Evolutionary conservation across 23 tunicate genomes (phyloP), one percentile per base, ranked within the genome.

Genomic region (Trididemnum miniatum): DNA sequence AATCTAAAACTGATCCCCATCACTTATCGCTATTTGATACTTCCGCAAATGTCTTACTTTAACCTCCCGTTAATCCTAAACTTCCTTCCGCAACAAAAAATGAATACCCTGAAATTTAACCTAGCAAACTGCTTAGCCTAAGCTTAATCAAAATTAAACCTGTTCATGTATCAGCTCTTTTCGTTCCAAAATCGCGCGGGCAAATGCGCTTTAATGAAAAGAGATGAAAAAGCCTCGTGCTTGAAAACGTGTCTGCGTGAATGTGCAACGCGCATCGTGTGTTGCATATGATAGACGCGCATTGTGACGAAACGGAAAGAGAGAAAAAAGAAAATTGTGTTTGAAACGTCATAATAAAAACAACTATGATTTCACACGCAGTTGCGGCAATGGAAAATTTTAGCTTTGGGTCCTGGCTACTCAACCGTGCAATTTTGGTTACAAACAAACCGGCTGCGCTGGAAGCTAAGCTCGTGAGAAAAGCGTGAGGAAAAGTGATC

Each of bases 341-440:
- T 22, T 24, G 67, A n/a, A n/a, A n/a, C 67, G 67, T 62, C 29
- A 62, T 62, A n/a, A 22, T 62, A 62, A 62, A 62, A 62, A 18
- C 26, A 62, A 20, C 15, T 3, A 62, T 3, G 54, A 44, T 12
- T 12, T 12, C 67, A 12, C n/a, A 62, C 67, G 29, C 26, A 18
- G 67, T 26, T n/a, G 67, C 26, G 25, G 28, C 26, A 82, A 71
- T 82, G 86, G 86, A 82, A 82, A 82, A 82, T 82, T 82, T 82
- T 82, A 29, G 50, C 49, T 20, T 20, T 33, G 31, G 23, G 33
- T 35, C 25, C 2, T 33, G 76, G 23, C 62, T 82, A 82, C 86
- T 82, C 78, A 49, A 82, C 67, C 86, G 86, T 82, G 52, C 28
- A 71, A 1, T 29, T 32, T 51, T 66, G 83, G 59, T 71, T 63